Evolutionary conservation across 2,797 vertebrate species (phyloP), one percentile per base, ranked within the genome.

Genomic region (Lindbergichthys nudifrons): DNA sequence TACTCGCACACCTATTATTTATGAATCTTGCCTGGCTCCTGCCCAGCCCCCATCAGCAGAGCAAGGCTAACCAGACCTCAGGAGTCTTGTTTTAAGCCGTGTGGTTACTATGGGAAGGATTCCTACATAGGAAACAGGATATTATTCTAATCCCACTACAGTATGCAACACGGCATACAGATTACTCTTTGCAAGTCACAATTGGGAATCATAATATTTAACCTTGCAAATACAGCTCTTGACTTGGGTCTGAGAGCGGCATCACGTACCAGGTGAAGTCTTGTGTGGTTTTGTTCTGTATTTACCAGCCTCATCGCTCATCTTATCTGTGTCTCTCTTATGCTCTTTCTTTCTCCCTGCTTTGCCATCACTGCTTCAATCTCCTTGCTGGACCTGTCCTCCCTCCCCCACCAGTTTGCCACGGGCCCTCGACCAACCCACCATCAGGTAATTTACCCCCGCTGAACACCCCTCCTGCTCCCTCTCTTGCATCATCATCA

Each of bases 371-470:
- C 94, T 96, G 94, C 94, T 96, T 96, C 88, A 89, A 84, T 83
- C 83, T 89, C 70, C 87, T 87, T 86, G 75, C 88, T 92, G 92
- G 91, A 90, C 88, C 61, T 95, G 81, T 87, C 76, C 85, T 86
- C 73, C 77, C 94, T 93, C 93, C 94, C 83, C 72, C 78, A 70
- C 86, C 97, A 99, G 97, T 99, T 99, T 96, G 96, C 97, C 90
- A 96, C 97, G 90, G 98, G 97, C 94, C 97, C 98, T 94, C 96
- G 98, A 95, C 97, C 97, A 92, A 96, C 97, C 93, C 98, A 98
- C 95, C 97, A 98, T 94, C 98, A 99, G 98, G 98, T 99, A 99
- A 95, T 92, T 90, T 79, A 70, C 84, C 88, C 86, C 78, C 3
- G 75, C 87, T 88, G 79, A 80, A 80, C 10, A 5, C 54, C 75